phyloP scores from a whole-genome alignment of 2,113 vertebrate species.

The Pao palembangensis region DNA sequence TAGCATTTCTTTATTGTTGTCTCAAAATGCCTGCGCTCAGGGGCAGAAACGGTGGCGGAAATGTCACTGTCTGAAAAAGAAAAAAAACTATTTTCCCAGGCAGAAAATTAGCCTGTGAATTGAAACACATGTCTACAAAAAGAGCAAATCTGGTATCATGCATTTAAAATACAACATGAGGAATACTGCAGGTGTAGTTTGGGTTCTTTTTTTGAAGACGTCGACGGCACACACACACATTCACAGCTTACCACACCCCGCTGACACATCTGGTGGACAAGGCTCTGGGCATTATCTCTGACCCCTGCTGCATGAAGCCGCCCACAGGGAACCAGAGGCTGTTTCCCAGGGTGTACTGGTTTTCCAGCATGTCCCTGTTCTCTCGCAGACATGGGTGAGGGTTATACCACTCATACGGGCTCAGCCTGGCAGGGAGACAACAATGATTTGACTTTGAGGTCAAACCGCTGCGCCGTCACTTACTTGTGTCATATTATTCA shows the following conservation, averaged over 20 bases:
- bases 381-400: constrained; percentile 88
- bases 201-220: not conserved
- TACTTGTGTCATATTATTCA: constrained; percentile 15
- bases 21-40: constrained; percentile 10
- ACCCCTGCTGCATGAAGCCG: constrained; percentile 97
- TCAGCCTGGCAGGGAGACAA: constrained; percentile 74
- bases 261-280: constrained; percentile 92
- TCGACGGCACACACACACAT: not conserved
- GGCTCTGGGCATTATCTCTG: constrained; percentile 91
- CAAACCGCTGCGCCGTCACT: constrained; percentile 15
- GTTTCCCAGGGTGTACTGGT: constrained; percentile 93
- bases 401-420: constrained; percentile 95
- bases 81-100: not conserved
- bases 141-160: not conserved
- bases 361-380: constrained; percentile 85
- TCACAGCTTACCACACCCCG: constrained; percentile 86
- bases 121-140: not conserved
- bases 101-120: not conserved
- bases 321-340: constrained; percentile 94
- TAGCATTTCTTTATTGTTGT: constrained; percentile 23
- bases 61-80: no score
- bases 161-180: not conserved
- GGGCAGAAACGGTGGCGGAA: constrained; percentile 6
- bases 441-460: constrained; percentile 26
- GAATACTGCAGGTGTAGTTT: not conserved